Conservation (phyloP, 2,797 vertebrate species). For the Acanthurus lineatus region DNA sequence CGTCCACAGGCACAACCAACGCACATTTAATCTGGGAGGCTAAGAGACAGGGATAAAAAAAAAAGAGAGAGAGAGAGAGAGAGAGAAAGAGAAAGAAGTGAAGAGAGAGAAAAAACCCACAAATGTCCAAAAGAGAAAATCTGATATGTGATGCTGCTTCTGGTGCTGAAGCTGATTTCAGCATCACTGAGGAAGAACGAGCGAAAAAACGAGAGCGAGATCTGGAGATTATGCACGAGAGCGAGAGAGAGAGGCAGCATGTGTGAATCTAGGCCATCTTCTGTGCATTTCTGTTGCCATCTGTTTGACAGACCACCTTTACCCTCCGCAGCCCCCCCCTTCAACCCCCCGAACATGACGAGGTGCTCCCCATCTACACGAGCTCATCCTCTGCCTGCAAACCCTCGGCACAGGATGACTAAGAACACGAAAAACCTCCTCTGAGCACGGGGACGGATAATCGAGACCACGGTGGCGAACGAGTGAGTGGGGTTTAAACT, state of each 20-base stretch:
- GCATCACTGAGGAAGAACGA: conserved; percentile 1
- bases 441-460: conserved; percentile 29
- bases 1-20: conserved; percentile 80
- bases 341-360: background rate
- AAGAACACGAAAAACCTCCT: background rate
- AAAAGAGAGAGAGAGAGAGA: conserved; percentile 9
- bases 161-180: conserved; percentile 29
- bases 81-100: conserved; percentile 13
- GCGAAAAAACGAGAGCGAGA: background rate
- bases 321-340: conserved; percentile 35
- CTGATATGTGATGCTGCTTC: conserved; percentile 39
- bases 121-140: conserved; percentile 49
- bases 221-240: background rate
- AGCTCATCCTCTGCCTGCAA: conserved; percentile 30
- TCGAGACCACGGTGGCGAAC: conserved; percentile 20
- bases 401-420: conserved; percentile 1
- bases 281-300: conserved; percentile 62
- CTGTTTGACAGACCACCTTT: conserved; percentile 61
- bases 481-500: conserved; percentile 16
- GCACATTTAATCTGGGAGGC: conserved; percentile 79
- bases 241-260: conserved; percentile 33
- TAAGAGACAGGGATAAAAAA: conserved; percentile 51
- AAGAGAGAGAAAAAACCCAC: conserved; percentile 17
- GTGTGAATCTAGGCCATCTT: conserved; percentile 75
- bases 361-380: conserved; percentile 7